phyloP scores from a whole-genome alignment of 30 jellyfish, hydroid and myxozoan species.

The Mastigias papua region DNA sequence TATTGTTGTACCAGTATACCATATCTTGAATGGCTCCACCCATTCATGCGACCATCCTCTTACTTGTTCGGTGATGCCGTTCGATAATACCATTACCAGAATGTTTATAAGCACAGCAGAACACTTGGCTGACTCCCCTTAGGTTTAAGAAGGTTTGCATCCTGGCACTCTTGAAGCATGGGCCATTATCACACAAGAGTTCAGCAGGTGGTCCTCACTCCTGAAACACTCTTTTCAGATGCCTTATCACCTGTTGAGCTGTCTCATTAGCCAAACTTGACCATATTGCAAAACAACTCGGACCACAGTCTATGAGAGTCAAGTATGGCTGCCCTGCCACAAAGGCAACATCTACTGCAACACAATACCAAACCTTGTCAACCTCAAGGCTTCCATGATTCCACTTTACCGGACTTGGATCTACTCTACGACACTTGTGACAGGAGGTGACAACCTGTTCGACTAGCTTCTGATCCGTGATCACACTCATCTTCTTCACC shows the following conservation, averaged over 20 bases:
- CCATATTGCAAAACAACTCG: conserved; percentile 12
- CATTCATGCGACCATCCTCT: background rate
- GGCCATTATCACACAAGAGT: background rate
- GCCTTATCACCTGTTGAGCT: background rate
- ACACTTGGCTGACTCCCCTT: background rate
- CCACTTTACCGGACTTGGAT: background rate
- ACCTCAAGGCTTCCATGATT: background rate
- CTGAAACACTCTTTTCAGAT: background rate
- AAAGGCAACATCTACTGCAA: conserved; percentile 28
- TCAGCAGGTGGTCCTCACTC: background rate
- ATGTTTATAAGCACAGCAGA: background rate
- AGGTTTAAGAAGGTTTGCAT: background rate
- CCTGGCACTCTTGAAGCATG: background rate
- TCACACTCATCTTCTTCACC: background rate
- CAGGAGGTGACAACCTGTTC: background rate
- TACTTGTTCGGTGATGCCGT: conserved; percentile 17
- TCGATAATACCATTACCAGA: background rate
- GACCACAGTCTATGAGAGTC: conserved; percentile 37
- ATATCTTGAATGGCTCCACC: background rate
- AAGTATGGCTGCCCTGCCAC: background rate
- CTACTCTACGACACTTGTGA: conserved; percentile 7
- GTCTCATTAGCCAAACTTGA: background rate
- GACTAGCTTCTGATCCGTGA: background rate
- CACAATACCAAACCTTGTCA: conserved; percentile 2
- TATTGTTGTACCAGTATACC: conserved; percentile 27